phyloP scores from a whole-genome alignment of 2,113 vertebrate genomes.

The Coracopsis vasa region DNA sequence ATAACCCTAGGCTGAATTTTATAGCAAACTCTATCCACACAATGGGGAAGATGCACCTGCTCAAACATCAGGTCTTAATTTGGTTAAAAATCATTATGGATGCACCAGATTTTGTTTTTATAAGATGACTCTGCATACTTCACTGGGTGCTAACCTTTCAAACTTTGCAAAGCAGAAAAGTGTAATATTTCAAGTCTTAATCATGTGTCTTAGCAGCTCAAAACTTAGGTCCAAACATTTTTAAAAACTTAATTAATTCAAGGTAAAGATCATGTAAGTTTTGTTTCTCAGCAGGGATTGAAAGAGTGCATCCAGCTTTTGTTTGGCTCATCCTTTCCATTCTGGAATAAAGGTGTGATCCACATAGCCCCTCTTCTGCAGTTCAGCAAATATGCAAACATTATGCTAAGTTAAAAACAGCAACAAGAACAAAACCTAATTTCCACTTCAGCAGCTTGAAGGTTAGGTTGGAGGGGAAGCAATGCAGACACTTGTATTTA shows the following conservation, averaged over 20 bases:
- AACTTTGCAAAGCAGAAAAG: conserved; percentile 40
- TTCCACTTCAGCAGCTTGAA: conserved; percentile 68
- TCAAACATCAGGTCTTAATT: conserved; percentile 20
- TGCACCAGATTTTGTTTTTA: not conserved
- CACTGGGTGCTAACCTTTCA: conserved; percentile 26
- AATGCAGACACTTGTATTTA: conserved; percentile 58
- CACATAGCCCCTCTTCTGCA: conserved; percentile 39
- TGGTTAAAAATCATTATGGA: not conserved
- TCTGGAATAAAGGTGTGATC: conserved; percentile 58
- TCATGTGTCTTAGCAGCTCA: conserved; percentile 12
- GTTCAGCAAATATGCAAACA: conserved; percentile 53
- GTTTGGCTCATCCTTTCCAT: not conserved
- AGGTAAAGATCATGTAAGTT: conserved; percentile 51
- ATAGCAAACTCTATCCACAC: not conserved
- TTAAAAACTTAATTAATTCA: conserved; percentile 62
- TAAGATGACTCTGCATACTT: not conserved
- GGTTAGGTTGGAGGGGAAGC: conserved; percentile 66
- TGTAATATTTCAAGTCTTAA: conserved; percentile 45
- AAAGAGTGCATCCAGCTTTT: conserved; percentile 40
- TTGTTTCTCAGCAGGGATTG: conserved; percentile 52
- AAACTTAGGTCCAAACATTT: conserved; percentile 56
- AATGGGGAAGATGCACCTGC: not conserved
- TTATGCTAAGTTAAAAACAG: conserved; percentile 34
- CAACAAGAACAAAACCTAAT: conserved; percentile 57
- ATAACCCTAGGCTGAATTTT: conserved; percentile 23